Evolutionary conservation across 2,888 invertebrate genomes (phyloP).

Genomic region (Drosophila demipolita): DNA sequence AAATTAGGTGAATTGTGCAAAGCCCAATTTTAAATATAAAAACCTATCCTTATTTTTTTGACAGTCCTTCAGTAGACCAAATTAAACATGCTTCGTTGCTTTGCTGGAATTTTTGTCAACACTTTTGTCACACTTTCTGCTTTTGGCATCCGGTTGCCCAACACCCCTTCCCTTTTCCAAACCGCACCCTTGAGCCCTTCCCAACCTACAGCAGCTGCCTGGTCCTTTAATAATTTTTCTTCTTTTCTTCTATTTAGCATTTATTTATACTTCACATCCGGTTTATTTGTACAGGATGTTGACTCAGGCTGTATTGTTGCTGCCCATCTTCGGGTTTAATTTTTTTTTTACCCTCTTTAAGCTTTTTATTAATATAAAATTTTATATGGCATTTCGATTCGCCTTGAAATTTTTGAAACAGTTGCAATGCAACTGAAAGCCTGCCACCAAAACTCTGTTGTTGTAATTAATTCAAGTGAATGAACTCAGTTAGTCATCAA

Average conservation of each 20-base stretch:
- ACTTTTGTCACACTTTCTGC: constrained; percentile 46
- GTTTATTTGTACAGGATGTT: constrained; percentile 69
- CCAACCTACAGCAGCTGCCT: constrained; percentile 2
- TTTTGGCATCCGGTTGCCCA: constrained; percentile 42
- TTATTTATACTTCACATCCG: constrained; percentile 70
- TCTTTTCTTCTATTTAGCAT: constrained; percentile 62
- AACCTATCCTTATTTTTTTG: not conserved
- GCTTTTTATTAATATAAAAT: constrained; percentile 4
- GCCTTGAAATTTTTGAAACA: not conserved
- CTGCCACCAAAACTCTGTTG: not conserved
- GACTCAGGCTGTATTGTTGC: constrained; percentile 33
- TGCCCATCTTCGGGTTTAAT: constrained; percentile 24
- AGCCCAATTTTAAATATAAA: not conserved
- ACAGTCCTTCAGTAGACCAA: constrained; percentile 22
- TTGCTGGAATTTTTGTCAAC: constrained; percentile 30
- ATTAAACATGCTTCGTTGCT: constrained; percentile 47
- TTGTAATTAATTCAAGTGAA: constrained; percentile 57
- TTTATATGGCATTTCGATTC: constrained; percentile 1
- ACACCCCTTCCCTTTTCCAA: not conserved
- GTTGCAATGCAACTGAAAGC: not conserved
- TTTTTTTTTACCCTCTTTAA: constrained; percentile 21
- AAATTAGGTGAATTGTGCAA: not conserved
- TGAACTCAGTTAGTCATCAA: constrained; percentile 31
- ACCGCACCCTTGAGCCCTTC: not conserved
- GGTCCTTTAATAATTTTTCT: constrained; percentile 46